Evolutionary conservation across 2,888 invertebrate species (phyloP).

Genomic region (Cataglyphis altisquamis): DNA sequence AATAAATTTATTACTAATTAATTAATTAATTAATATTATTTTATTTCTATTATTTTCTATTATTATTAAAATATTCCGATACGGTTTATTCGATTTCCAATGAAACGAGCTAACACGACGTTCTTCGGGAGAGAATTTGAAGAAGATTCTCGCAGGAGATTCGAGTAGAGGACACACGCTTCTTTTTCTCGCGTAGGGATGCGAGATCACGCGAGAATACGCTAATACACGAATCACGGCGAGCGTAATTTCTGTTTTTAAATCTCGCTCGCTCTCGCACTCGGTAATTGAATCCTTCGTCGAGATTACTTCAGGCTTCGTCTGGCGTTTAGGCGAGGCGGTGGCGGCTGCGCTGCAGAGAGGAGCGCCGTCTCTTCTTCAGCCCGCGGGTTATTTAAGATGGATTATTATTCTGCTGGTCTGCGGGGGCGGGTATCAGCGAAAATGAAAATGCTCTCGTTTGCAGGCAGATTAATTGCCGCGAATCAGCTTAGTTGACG

Average conservation of each 20-base stretch:
- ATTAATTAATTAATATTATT: too few species aligned
- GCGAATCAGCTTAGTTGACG: conserved; percentile 76
- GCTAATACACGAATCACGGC: conserved; percentile 77
- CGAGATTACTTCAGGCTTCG: conserved; percentile 82
- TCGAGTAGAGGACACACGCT: conserved; percentile 24
- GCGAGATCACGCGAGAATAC: conserved; percentile 5
- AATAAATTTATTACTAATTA: too few species aligned
- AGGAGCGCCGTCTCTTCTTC: conserved; percentile 65
- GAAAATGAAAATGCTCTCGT: conserved; percentile 85
- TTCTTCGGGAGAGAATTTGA: conserved; percentile 32
- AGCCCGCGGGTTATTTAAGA: conserved; percentile 85
- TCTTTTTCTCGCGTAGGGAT: background rate
- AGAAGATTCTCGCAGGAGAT: background rate
- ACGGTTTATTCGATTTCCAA: background rate
- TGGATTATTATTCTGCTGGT: conserved; percentile 82
- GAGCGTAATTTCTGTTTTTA: conserved; percentile 83
- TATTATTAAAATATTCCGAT: background rate
- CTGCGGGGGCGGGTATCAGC: conserved; percentile 77
- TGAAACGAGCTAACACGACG: background rate
- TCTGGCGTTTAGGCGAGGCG: conserved; percentile 67
- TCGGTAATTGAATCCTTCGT: conserved; percentile 83
- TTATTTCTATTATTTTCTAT: too few species aligned
- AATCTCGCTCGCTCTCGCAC: conserved; percentile 79
- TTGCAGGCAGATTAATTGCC: conserved; percentile 83
- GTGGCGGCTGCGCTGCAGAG: conserved; percentile 24